These are phyloP conservation scores for Unio delphinus DNA, from an alignment of 2,888 invertebrate genomes.

Conservation along the genomic window DNA sequence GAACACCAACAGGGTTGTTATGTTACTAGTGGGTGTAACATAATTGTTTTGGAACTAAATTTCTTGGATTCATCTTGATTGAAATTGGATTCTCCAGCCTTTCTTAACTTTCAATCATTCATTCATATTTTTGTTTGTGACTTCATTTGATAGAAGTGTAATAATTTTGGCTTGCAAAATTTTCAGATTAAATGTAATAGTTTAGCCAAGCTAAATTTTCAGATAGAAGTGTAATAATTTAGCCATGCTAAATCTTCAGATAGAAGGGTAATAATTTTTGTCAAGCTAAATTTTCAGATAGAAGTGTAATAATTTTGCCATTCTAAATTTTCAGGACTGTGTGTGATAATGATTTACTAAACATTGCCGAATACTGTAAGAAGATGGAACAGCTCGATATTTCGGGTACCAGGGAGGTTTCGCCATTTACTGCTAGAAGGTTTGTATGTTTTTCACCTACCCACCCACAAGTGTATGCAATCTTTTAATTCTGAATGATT, in stretches of 20 bases:
- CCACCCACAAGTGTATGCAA: too few relatives aligned
- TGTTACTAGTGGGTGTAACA: too few relatives aligned
- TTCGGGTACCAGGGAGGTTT: slow-evolving; percentile 85
- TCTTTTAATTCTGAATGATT: too few relatives aligned
- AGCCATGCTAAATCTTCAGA: slow-evolving; percentile 68
- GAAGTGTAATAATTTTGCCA: too few relatives aligned
- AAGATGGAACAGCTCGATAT: slow-evolving; percentile 86
- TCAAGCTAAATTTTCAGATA: slow-evolving; percentile 40
- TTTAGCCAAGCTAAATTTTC: slow-evolving; percentile 4
- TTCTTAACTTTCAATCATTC: too few relatives aligned
- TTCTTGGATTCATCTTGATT: too few relatives aligned
- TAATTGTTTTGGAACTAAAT: too few relatives aligned
- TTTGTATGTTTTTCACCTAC: slow-evolving; percentile 55
- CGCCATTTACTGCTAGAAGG: slow-evolving; percentile 81
- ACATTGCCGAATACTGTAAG: slow-evolving; percentile 80
- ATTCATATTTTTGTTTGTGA: too few relatives aligned
- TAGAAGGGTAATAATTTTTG: too few relatives aligned
- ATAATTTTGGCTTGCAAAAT: not conserved
- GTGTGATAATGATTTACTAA: slow-evolving; percentile 83
- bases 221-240: slow-evolving; percentile 68
- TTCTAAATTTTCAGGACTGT: slow-evolving; percentile 77
- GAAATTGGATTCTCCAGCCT: too few relatives aligned
- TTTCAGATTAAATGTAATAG: slow-evolving; percentile 68
- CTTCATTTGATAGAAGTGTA: too few relatives aligned
- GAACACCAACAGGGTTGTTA: too few relatives aligned